phyloP scores from a whole-genome alignment of 2,113 vertebrate genomes.

The human (Homo sapiens) region GRCh38 chr15:75696501-75697000 shows the following conservation, averaged over 20 bases:
- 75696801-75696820: constrained; percentile 45
- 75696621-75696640: constrained; percentile 70
- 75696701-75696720: constrained; percentile 55
- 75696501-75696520: constrained; percentile 28
- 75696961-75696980: not conserved
- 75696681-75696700: constrained; percentile 67
- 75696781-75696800: not conserved
- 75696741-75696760: constrained; percentile 45
- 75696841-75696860: not conserved
- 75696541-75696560: constrained; percentile 68
- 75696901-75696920: not conserved
- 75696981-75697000: not conserved
- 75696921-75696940: not conserved
- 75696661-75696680: not conserved
- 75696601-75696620: not conserved
- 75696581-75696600: not conserved
- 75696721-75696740: constrained; percentile 27
- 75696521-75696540: constrained; percentile 16
- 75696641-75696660: constrained; percentile 30
- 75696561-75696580: constrained; percentile 14
- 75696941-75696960: not conserved
- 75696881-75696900: not conserved
- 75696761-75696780: constrained; percentile 3
- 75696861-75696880: not conserved
- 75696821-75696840: not conserved